phyloP scores from a whole-genome alignment of 2,888 invertebrate genomes.

The Rugalucina vietnamica region DNA sequence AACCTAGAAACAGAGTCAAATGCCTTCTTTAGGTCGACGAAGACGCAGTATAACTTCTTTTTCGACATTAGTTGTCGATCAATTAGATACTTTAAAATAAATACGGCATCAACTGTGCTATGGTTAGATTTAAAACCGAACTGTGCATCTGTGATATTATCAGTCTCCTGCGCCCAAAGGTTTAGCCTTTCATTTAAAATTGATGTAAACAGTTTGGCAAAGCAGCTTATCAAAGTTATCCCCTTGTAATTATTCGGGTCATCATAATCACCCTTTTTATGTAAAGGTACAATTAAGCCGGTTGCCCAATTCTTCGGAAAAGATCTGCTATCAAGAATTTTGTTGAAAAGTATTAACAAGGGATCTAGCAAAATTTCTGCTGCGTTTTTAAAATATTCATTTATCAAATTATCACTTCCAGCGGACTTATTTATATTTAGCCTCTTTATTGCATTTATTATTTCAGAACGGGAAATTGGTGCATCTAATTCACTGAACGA shows the following conservation, averaged over 20 bases:
- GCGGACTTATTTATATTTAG: too few relatives aligned
- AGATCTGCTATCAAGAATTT: constrained; percentile 19
- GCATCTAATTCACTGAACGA: too few relatives aligned
- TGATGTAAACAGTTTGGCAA: constrained; percentile 48
- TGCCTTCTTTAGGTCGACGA: constrained; percentile 44
- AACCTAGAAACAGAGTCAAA: constrained; percentile 47
- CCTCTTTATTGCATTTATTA: too few relatives aligned
- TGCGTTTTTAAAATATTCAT: too few relatives aligned
- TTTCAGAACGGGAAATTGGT: too few relatives aligned
- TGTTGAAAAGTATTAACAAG: too few relatives aligned
- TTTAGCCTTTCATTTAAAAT: constrained; percentile 49
- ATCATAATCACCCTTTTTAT: not conserved
- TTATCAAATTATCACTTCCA: too few relatives aligned
- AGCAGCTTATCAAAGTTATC: constrained; percentile 46
- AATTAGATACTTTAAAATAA: constrained; percentile 37
- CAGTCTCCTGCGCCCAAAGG: constrained; percentile 27
- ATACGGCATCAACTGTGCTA: constrained; percentile 54
- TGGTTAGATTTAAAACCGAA: constrained; percentile 45
- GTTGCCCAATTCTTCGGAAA: too few relatives aligned
- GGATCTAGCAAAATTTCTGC: too few relatives aligned
- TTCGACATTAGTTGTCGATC: constrained; percentile 23
- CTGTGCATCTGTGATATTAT: constrained; percentile 50
- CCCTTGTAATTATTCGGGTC: constrained; percentile 49
- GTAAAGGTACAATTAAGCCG: too few relatives aligned
- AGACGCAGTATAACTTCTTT: constrained; percentile 40